Percentiles rank a stretch among this genome's conserved stretches.
These are phyloP conservation scores for Phasianus colchicus DNA, from an alignment of 2,113 vertebrate genomes.

Conservation along the genomic window DNA sequence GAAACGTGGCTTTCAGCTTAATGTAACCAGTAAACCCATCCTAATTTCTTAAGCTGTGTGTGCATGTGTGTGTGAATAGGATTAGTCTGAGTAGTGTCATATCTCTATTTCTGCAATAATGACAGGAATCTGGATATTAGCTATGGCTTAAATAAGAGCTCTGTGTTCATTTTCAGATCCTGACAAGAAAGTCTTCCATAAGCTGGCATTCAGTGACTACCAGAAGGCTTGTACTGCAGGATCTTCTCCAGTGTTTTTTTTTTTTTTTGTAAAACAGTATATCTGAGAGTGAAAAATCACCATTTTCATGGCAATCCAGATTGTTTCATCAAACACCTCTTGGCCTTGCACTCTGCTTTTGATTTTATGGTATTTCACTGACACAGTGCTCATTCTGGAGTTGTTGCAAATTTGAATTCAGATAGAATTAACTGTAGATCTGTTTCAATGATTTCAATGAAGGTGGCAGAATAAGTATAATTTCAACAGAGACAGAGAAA, in stretches of 20 bases:
- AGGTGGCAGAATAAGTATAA: background rate
- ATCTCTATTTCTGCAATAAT: background rate
- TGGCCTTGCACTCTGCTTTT: background rate
- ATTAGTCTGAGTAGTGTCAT: background rate
- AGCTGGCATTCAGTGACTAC: background rate
- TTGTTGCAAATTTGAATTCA: background rate
- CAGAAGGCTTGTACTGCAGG: background rate
- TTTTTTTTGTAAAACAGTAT: background rate
- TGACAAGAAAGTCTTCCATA: background rate
- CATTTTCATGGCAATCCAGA: background rate
- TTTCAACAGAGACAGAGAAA: background rate
- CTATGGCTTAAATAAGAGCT: background rate
- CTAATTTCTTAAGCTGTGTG: background rate
- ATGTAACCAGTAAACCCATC: background rate
- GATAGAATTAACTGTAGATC: background rate
- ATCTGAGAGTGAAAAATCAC: background rate
- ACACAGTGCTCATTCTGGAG: background rate
- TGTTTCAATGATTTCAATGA: background rate
- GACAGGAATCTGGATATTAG: background rate
- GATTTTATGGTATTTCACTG: background rate
- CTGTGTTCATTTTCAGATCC: accelerated
- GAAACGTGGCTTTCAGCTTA: background rate
- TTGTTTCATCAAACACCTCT: background rate
- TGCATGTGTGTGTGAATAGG: background rate
- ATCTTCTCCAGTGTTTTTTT: background rate